phyloP scores from a whole-genome alignment of 2,113 vertebrate genomes.

The Cheirogaleus medius region DNA sequence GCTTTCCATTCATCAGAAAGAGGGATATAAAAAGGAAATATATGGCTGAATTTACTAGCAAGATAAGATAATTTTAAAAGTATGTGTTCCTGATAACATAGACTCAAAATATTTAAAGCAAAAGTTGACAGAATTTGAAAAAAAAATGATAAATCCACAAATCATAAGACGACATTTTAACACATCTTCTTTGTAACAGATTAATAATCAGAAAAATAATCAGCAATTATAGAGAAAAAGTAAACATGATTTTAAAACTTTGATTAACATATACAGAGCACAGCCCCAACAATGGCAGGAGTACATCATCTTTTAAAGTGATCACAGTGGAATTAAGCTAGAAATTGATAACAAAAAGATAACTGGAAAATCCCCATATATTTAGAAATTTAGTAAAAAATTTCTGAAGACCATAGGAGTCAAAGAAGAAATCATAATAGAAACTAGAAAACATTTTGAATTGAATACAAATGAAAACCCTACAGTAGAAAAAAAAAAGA shows the following conservation, averaged over 20 bases:
- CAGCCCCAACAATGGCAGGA: not conserved
- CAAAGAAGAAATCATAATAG: not conserved
- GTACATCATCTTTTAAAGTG: not conserved
- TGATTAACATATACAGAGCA: not conserved
- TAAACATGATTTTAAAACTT: not conserved
- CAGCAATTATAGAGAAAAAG: not conserved
- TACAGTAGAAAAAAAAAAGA: not conserved
- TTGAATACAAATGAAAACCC: not conserved
- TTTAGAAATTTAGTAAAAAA: not conserved
- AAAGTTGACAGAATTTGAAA: not conserved
- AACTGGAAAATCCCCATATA: not conserved
- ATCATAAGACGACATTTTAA: not conserved
- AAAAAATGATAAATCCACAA: not conserved
- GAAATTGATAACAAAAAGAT: not conserved
- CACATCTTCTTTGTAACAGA: not conserved
- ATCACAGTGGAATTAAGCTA: not conserved
- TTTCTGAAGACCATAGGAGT: not conserved
- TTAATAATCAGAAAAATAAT: not conserved
- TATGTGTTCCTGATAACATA: not conserved
- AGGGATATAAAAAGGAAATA: not conserved
- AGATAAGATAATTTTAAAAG: not conserved
- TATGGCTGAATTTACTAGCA: not conserved
- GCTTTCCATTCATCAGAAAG: not conserved
- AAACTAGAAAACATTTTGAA: not conserved
- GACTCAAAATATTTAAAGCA: not conserved